Evolutionary conservation across 2,113 vertebrate genomes (phyloP).

Genomic region (Hiodon tergisus): DNA sequence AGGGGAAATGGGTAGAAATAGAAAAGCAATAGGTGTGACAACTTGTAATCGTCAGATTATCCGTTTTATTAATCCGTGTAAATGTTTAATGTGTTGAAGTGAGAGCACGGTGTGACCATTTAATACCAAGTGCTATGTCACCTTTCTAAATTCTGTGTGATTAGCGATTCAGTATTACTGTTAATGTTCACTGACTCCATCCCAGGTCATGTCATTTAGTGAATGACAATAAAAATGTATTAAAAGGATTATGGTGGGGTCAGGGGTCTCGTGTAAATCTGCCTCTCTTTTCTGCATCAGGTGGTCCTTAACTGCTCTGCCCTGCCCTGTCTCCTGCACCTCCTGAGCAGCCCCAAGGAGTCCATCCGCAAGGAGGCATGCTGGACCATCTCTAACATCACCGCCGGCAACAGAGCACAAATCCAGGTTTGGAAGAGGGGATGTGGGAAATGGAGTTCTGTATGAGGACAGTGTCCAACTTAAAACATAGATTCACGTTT

Average conservation of each 20-base stretch:
- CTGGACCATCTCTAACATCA: conserved; percentile 99
- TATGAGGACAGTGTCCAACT: no score
- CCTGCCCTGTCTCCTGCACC: conserved; percentile 91
- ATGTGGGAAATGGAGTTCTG: background rate
- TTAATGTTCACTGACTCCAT: no score
- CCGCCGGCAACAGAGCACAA: conserved; percentile 91
- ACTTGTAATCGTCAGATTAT: no score
- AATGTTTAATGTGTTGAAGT: no score
- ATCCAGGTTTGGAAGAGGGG: conserved; percentile 73
- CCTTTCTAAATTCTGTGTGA: no score
- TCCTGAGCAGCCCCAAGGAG: conserved; percentile 93
- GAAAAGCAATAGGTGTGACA: no score
- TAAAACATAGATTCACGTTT: background rate
- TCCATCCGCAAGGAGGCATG: conserved; percentile 97
- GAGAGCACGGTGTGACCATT: no score
- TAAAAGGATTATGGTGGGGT: background rate
- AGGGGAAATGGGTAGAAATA: no score
- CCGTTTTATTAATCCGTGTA: no score
- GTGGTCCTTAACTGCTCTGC: conserved; percentile 98
- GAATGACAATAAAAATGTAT: background rate
- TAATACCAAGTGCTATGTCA: no score
- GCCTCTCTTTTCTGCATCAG: conserved; percentile 47
- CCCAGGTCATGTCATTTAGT: background rate
- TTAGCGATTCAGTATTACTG: no score
- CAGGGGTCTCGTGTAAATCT: background rate